Evolutionary conservation across 2,888 invertebrate genomes (phyloP).

Genomic region (Caenorhabditis doughertyi): DNA sequence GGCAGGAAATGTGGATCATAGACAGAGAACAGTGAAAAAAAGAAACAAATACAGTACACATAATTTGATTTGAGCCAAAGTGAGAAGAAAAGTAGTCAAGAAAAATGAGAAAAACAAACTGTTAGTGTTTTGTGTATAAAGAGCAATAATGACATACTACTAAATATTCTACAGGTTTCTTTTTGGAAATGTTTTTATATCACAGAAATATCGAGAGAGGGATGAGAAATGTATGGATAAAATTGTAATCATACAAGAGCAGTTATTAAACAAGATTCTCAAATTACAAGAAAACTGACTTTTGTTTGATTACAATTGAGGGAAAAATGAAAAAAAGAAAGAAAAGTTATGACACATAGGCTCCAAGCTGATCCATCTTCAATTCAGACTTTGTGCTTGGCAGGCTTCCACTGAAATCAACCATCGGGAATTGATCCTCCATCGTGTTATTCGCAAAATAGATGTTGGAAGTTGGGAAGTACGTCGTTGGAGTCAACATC

Average conservation of each 20-base stretch:
- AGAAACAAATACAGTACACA: slow-evolving; percentile 20
- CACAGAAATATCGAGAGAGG: slow-evolving; percentile 38
- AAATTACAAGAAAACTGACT: too few relatives aligned
- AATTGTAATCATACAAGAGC: too few relatives aligned
- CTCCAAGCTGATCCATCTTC: not conserved
- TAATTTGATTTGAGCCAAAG: slow-evolving; percentile 32
- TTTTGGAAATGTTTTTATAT: slow-evolving; percentile 32
- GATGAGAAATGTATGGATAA: not conserved
- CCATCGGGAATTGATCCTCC: slow-evolving; percentile 41
- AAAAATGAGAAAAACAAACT: not conserved
- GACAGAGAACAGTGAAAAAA: not conserved
- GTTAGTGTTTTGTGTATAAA: not conserved
- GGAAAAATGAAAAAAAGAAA: not conserved
- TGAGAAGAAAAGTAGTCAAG: slow-evolving; percentile 2
- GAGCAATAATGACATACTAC: not conserved
- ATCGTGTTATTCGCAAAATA: slow-evolving; percentile 12
- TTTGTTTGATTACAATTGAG: not conserved
- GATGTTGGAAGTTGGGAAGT: slow-evolving; percentile 11
- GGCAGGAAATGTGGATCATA: slow-evolving; percentile 15
- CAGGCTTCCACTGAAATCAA: slow-evolving; percentile 32
- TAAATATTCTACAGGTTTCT: slow-evolving; percentile 1
- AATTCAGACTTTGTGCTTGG: not conserved
- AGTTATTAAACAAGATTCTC: too few relatives aligned
- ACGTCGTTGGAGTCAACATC: slow-evolving; percentile 37
- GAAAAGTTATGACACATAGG: not conserved